Evolutionary conservation across 2,888 invertebrate genomes (phyloP), one percentile per base, ranked within the genome.

Genomic region (Patella ulyssiponensis): DNA sequence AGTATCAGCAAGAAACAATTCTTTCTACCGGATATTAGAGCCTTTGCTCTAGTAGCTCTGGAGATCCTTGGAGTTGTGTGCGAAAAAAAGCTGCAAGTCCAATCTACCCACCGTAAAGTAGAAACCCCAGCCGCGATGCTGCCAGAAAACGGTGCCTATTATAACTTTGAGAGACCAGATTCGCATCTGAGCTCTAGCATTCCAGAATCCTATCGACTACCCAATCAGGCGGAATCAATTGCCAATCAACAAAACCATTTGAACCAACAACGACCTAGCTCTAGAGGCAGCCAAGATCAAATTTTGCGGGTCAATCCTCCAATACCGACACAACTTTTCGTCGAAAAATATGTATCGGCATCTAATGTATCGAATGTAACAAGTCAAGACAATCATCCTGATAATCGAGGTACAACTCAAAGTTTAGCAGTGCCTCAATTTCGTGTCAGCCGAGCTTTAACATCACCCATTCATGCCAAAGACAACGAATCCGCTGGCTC

Each of bases 21-120:
- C 79, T 87, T 88, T 76, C 80, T 86, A 4, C 88, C 88, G 0
- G 88, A 88, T 79, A 87, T 88, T 75, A 80, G 88, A 15, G 86
- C 88, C 20, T 88, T 87, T 79, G 88, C 88, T 17, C 80, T 88
- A 11, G 83, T 88, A 15, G 86, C 87, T 0, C 75, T 88, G 73
- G 87, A 88, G 74, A 83, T 88, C 58, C 82, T 88, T 44, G 81
- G 84, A 20, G 83, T 81, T 79, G 85, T 86, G 76, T 88, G 88
- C 76, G 85, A 87, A 75, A 83, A 84, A 76, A 82, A 77, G 73
- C 82, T 74, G 82, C 83, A 80, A 69, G 80, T 72, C 75, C 82
- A 56, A 79, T 84, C 64, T 78, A 82, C 75, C 15, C 76, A 76
- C 58, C 70, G 74, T 52, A 76, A 74, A 79, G 69, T 58, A 27